phyloP scores from a whole-genome alignment of 2,888 invertebrate species.

The Clivina fossor region DNA sequence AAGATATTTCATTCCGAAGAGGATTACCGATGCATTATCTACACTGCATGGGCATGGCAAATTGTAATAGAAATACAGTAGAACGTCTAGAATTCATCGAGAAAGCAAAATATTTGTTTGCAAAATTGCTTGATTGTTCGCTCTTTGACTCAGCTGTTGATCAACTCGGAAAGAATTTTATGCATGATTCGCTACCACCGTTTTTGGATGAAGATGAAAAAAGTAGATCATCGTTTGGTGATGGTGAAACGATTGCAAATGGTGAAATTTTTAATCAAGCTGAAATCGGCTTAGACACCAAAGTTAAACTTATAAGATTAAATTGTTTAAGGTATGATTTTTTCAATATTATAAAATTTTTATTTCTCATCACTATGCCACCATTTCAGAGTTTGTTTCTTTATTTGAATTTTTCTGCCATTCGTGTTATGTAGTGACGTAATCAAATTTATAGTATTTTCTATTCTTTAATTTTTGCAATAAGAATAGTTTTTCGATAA shows the following conservation, averaged over 20 bases:
- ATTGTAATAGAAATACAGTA: constrained; percentile 58
- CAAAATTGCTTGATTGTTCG: constrained; percentile 61
- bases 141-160: constrained; percentile 82
- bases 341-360: too few relatives aligned
- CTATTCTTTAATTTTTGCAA: too few relatives aligned
- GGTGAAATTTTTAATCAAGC: constrained; percentile 66
- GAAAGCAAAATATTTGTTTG: constrained; percentile 60
- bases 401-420: too few relatives aligned
- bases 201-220: constrained; percentile 68
- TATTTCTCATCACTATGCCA: too few relatives aligned
- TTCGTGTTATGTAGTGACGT: too few relatives aligned
- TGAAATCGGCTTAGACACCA: constrained; percentile 64
- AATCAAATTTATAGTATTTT: too few relatives aligned
- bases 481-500: too few relatives aligned
- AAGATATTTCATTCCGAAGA: constrained; percentile 67
- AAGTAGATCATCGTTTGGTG: constrained; percentile 69
- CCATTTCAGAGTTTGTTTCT: too few relatives aligned
- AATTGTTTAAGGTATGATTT: constrained; percentile 54
- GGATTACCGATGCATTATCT: constrained; percentile 82
- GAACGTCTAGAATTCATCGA: constrained; percentile 40
- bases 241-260: constrained; percentile 67
- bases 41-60: constrained; percentile 71
- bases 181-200: constrained; percentile 88
- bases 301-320: constrained; percentile 62
- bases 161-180: constrained; percentile 79